These are phyloP conservation scores for Herpetotheres cachinnans DNA, from an alignment of 2,113 vertebrate genomes.

Conservation along the genomic window DNA sequence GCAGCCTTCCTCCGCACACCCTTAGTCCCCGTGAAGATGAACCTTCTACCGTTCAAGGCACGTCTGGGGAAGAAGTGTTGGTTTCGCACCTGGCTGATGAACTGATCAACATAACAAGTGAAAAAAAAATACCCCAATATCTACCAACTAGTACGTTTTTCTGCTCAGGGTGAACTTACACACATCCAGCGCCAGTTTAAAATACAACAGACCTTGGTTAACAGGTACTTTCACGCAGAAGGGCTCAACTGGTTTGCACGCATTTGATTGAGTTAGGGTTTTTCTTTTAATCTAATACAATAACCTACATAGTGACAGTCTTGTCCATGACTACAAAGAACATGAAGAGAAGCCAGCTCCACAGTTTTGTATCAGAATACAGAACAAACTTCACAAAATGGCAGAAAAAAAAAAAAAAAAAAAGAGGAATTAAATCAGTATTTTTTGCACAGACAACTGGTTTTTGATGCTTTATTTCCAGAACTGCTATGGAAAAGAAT, in stretches of 20 bases:
- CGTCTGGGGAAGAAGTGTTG: neutral
- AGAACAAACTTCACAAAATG: neutral
- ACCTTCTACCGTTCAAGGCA: neutral
- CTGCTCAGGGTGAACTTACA: neutral
- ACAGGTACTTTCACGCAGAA: neutral
- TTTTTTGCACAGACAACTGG: neutral
- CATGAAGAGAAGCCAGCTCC: neutral
- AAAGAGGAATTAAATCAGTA: neutral
- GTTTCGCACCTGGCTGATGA: neutral
- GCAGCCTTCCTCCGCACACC: neutral
- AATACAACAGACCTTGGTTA: neutral
- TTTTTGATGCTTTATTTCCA: conserved; percentile 5
- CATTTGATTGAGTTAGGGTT: neutral
- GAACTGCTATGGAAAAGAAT: neutral
- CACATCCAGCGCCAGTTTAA: neutral
- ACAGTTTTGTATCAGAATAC: neutral
- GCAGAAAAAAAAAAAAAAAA: neutral
- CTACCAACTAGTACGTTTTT: neutral
- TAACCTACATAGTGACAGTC: neutral
- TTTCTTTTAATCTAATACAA: neutral
- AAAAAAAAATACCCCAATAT: neutral
- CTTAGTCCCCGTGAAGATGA: neutral
- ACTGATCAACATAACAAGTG: neutral
- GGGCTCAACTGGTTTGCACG: neutral
- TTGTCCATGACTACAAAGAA: neutral